These are phyloP conservation scores for Beroe ovata DNA, from an alignment of 37 sponge, comb jelly and placozoan genomes.

Conservation along the genomic window DNA sequence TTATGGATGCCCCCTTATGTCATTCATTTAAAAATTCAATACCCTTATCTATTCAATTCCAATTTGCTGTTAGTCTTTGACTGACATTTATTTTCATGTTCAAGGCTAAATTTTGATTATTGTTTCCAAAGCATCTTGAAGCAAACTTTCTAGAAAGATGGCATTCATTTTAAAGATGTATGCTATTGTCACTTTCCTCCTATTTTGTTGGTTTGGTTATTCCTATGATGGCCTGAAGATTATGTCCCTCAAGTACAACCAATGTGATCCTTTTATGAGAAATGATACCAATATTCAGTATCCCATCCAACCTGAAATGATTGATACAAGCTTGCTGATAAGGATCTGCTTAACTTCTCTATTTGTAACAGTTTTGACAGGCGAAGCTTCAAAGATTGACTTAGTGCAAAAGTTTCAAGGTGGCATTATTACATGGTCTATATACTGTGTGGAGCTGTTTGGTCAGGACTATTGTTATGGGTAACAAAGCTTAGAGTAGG, in stretches of 20 bases:
- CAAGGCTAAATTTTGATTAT: no score
- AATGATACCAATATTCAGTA: background rate
- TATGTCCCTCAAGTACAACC: slow-evolving; percentile 4
- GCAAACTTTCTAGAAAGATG: no score
- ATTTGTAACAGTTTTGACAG: background rate
- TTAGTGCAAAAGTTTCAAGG: background rate
- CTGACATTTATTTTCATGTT: no score
- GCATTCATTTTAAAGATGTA: no score
- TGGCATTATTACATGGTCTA: background rate
- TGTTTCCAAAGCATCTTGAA: no score
- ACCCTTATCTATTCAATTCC: no score
- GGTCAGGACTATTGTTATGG: slow-evolving; percentile 41
- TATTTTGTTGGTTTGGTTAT: background rate
- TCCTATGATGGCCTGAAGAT: background rate
- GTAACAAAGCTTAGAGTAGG: slow-evolving; percentile 38
- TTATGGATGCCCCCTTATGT: no score
- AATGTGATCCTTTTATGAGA: background rate
- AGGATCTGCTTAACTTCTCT: background rate
- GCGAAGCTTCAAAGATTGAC: background rate
- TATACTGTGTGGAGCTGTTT: background rate
- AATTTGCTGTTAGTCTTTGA: no score
- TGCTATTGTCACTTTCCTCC: background rate
- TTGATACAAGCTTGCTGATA: background rate
- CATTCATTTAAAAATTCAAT: no score
- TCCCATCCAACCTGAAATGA: background rate